Base-by-base conservation (phyloP, 2,797 vertebrate species). In the Crypturellus tataupa region DNA sequence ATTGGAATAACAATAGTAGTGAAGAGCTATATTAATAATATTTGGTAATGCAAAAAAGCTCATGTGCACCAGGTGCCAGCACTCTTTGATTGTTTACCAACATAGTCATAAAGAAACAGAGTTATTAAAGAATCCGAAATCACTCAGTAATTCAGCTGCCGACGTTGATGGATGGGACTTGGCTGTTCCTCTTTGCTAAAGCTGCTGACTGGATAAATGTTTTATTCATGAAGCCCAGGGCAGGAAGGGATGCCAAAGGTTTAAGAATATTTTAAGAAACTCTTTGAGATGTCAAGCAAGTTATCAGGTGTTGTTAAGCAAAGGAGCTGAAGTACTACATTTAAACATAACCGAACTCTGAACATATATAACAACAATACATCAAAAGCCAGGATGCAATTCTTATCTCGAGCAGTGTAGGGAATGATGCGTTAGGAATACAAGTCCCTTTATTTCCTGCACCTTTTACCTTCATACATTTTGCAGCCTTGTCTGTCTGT, bases 141-240 rank as follows among this genome's bases (percentile, higher is more conserved):
- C 96, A 96, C 98, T 97, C 90, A 97, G 97, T 97, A 97, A 98
- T 98, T 97, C 98, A 97, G 93, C 94, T 94, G 67, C 91, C 98
- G 98, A 98, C 98, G 76, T 97, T 99, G 99, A 99, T 98, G 97
- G 98, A 99, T 99, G 98, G 97, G 97, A 97, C 97, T 97, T 98
- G 97, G 98, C 98, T 97, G 93, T 96, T 97, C 97, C 95, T 98
- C 96, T 98, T 97, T 97, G 97, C 97, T 97, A 97, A 98, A 98
- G 98, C 98, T 98, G 98, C 98, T 99, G 98, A 99, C 98, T 98
- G 98, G 98, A 97, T 97, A 93, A 96, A 98, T 99, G 98, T 98
- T 98, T 99, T 98, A 99, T 99, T 98, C 98, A 99, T 98, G 98
- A 98, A 97, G 97, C 97, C 97, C 96, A 95, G 98, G 97, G 97